Evolutionary conservation across 2,888 invertebrate species (phyloP).

Genomic region (Melanotus villosus): DNA sequence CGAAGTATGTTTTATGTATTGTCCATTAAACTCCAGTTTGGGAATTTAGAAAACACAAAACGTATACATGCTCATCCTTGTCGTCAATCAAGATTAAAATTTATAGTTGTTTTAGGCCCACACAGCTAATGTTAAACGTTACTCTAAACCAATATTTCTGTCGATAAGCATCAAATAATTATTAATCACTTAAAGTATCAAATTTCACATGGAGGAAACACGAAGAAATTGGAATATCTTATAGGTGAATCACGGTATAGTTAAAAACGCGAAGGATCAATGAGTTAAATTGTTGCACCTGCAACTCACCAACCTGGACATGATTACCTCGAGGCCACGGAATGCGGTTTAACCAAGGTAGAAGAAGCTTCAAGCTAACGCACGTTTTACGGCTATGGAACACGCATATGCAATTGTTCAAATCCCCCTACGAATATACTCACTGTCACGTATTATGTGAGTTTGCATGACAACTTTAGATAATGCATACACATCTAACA

Average conservation of each 20-base stretch:
- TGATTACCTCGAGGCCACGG: conserved; percentile 37
- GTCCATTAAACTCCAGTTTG: no score
- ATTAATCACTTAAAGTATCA: conserved; percentile 19
- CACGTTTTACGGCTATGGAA: conserved; percentile 36
- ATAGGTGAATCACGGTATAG: conserved; percentile 21
- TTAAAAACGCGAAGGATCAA: conserved; percentile 28
- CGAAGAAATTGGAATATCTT: conserved; percentile 4
- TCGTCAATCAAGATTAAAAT: not conserved
- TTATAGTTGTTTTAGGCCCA: not conserved
- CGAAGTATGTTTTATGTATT: no score
- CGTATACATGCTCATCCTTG: not conserved
- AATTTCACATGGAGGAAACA: conserved; percentile 20
- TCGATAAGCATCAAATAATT: conserved; percentile 27
- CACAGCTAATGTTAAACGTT: not conserved
- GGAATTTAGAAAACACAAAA: no score
- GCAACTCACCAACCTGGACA: conserved; percentile 31
- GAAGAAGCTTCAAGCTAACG: conserved; percentile 30
- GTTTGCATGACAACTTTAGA: conserved; percentile 37
- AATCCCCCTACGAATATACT: conserved; percentile 36
- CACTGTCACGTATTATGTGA: conserved; percentile 30
- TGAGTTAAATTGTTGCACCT: conserved; percentile 41
- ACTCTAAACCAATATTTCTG: conserved; percentile 24
- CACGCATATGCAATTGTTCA: conserved; percentile 46
- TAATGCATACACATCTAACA: conserved; percentile 24
- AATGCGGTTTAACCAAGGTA: conserved; percentile 41